A percentile compares a stretch with the other conserved stretches of the same genome.
phyloP scores from a whole-genome alignment of 2,888 invertebrate species.

The Bombyx huttoni region DNA sequence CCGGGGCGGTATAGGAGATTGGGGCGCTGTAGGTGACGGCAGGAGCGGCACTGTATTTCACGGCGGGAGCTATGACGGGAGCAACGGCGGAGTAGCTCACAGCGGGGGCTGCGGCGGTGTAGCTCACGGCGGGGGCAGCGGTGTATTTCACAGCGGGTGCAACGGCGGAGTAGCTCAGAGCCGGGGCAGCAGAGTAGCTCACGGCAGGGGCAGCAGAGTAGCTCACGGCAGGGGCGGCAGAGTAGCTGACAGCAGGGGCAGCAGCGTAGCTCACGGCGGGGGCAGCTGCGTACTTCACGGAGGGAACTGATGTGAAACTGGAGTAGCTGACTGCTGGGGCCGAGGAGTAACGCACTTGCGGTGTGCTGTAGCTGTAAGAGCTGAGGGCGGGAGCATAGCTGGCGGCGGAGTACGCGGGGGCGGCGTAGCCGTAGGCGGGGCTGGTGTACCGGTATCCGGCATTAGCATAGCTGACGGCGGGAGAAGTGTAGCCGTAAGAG shows the following conservation, averaged over 20 bases:
- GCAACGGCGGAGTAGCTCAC: background rate
- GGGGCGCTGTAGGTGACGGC: slow-evolving; percentile 11
- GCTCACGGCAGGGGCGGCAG: slow-evolving; percentile 1
- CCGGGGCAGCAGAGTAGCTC: slow-evolving; percentile 6
- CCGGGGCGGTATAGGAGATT: slow-evolving; percentile 2
- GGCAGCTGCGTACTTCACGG: slow-evolving; percentile 1
- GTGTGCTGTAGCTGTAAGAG: background rate
- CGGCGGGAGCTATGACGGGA: background rate
- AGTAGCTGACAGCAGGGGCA: slow-evolving; percentile 1
- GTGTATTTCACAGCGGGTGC: background rate
- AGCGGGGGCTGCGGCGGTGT: background rate
- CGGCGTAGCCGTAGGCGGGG: background rate
- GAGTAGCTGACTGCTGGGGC: background rate
- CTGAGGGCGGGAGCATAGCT: slow-evolving; percentile 5
- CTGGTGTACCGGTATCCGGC: slow-evolving; percentile 5
- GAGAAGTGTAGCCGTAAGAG: slow-evolving; percentile 7
- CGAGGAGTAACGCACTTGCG: background rate
- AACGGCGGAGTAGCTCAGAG: background rate
- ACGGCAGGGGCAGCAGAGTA: slow-evolving; percentile 2
- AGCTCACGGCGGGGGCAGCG: slow-evolving; percentile 2
- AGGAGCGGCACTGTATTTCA: background rate
- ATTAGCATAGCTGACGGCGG: slow-evolving; percentile 22
- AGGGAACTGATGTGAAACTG: background rate
- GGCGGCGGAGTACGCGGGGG: slow-evolving; percentile 1
- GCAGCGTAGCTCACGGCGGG: slow-evolving; percentile 2